These are phyloP conservation scores for Acrossocheilus wenchowensis DNA, from an alignment of 2,797 vertebrate genomes.

Conservation along the genomic window DNA sequence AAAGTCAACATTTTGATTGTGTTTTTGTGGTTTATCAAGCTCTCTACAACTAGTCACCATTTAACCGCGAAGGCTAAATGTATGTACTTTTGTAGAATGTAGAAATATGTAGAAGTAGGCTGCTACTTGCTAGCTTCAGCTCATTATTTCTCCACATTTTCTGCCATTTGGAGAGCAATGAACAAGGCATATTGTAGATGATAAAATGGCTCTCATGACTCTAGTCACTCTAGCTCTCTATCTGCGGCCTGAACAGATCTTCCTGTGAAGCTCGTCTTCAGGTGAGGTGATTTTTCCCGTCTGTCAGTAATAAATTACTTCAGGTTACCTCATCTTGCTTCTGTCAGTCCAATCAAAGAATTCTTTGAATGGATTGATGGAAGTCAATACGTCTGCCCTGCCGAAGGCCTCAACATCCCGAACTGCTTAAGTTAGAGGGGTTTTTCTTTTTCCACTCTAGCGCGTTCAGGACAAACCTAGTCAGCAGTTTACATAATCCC, in stretches of 20 bases:
- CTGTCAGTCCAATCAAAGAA: slow-evolving; percentile 44
- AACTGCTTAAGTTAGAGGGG: background rate
- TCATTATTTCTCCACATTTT: background rate
- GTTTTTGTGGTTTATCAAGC: too few species aligned
- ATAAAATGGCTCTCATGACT: background rate
- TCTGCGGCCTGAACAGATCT: background rate
- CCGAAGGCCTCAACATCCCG: slow-evolving; percentile 37
- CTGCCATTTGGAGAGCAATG: background rate
- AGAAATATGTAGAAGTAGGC: too few species aligned
- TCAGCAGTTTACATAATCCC: slow-evolving; percentile 61
- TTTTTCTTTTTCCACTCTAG: slow-evolving; percentile 36
- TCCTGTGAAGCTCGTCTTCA: background rate
- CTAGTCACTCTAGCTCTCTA: background rate
- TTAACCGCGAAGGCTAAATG: too few species aligned
- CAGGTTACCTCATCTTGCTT: slow-evolving; percentile 34
- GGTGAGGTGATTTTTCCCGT: background rate
- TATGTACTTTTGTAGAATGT: too few species aligned
- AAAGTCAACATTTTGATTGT: too few species aligned
- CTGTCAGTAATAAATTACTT: slow-evolving; percentile 27
- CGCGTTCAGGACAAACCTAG: slow-evolving; percentile 16
- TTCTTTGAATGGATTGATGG: background rate
- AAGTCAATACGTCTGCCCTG: slow-evolving; percentile 35
- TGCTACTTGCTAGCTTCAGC: background rate
- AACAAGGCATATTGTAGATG: background rate
- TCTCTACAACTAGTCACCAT: too few species aligned